Conservation (phyloP, 64 coral and sea anemone species). For the Dendrophyllia cribrosa region DNA sequence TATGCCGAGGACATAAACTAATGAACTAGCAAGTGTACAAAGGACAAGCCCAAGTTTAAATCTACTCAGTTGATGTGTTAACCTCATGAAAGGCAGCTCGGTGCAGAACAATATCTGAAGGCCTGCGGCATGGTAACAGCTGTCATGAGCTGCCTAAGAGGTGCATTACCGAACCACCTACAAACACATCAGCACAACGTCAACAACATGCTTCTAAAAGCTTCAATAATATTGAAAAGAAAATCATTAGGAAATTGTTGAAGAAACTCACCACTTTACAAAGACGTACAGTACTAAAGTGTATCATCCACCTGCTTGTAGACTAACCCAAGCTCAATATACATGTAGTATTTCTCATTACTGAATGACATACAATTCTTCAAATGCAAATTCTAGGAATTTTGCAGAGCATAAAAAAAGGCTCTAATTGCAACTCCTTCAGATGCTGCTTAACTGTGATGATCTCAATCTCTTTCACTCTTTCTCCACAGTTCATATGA, state of each 20-base stretch:
- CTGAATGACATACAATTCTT: too few relatives aligned
- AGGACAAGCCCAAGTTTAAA: not conserved
- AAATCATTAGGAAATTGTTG: conserved; percentile 11
- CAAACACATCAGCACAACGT: conserved; percentile 47
- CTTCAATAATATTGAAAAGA: not conserved
- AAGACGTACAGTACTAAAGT: too few relatives aligned
- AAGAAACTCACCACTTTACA: conserved; percentile 37
- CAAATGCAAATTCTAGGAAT: too few relatives aligned
- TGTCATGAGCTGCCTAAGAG: conserved; percentile 53
- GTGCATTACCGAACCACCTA: conserved; percentile 51
- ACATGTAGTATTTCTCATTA: too few relatives aligned
- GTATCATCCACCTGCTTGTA: too few relatives aligned
- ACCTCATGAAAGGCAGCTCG: conserved; percentile 50
- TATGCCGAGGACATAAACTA: not conserved
- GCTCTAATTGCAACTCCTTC: too few relatives aligned
- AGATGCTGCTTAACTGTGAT: too few relatives aligned
- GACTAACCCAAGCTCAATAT: too few relatives aligned
- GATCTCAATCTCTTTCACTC: too few relatives aligned
- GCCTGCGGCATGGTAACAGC: conserved; percentile 39
- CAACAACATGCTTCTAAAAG: conserved; percentile 19
- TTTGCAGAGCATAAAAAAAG: too few relatives aligned
- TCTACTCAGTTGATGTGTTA: conserved; percentile 40
- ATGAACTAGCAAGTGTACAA: not conserved
- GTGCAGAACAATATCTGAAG: conserved; percentile 24
- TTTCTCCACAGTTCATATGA: too few relatives aligned